Percentiles rank a stretch among this genome's conserved stretches.
Evolutionary conservation across 2,113 vertebrate genomes (phyloP).

Genomic region (Strix aluco): DNA sequence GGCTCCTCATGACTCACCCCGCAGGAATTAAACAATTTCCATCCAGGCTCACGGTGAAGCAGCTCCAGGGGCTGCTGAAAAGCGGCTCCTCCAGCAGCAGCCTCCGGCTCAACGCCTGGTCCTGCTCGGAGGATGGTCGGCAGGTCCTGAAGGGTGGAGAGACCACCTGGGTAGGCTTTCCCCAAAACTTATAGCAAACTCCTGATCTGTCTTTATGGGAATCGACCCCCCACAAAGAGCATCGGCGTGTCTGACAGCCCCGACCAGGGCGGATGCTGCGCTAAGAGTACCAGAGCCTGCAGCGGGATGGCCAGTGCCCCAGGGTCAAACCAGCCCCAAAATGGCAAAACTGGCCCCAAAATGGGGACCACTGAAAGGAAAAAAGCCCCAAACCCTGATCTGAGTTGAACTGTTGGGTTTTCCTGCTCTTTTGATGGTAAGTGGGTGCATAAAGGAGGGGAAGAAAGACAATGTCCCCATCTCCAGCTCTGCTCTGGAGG

Average conservation of each 20-base stretch:
- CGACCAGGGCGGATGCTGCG: rapidly evolving
- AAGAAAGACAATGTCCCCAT: background rate
- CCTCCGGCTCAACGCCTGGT: background rate
- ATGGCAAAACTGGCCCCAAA: background rate
- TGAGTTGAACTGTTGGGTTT: background rate
- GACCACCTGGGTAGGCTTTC: rapidly evolving
- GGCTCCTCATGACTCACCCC: constrained; percentile 40
- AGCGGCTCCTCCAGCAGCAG: background rate
- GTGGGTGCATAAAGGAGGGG: background rate
- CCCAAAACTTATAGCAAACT: background rate
- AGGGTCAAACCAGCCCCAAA: background rate
- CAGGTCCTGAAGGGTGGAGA: background rate
- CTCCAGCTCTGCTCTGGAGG: background rate
- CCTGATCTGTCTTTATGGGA: background rate
- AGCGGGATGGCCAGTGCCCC: background rate
- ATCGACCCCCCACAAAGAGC: rapidly evolving
- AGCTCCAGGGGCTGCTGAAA: background rate
- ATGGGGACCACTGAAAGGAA: rapidly evolving
- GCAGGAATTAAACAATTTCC: constrained; percentile 66
- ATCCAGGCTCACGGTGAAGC: background rate
- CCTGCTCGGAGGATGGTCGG: rapidly evolving
- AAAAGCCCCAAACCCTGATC: background rate
- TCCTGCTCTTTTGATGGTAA: background rate
- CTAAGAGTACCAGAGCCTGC: background rate
- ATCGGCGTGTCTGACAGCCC: rapidly evolving